Base-by-base conservation (phyloP, 2,888 invertebrate genomes). In the Apamea anceps region DNA sequence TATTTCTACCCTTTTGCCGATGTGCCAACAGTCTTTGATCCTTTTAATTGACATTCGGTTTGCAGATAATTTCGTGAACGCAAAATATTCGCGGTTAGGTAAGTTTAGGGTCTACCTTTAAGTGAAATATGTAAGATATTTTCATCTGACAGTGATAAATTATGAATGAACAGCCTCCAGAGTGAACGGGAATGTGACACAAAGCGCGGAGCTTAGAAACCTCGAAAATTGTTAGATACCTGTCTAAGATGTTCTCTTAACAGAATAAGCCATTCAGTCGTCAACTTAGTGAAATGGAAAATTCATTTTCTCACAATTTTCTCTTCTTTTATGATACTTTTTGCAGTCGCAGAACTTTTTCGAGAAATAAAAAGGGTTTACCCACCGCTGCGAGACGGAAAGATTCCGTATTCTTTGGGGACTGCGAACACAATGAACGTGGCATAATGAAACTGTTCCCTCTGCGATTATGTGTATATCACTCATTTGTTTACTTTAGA, bases 401-500 rank as follows among this genome's bases (percentile, higher is more conserved):
- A 90, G 92, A 91, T 91, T 91, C 89, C 90, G 86, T 88, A 89
- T 92, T 92, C 94, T 92, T 92, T 81, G 79, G 94, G 93, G 94
- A 92, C 85, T 75, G 84, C 84, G 88, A 87, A 88, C 90, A 93
- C 93, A 94, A 93, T 94, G 93, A 93, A 90, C 90, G 91, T 90
- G 90, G 89, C 91, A 92, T 93, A 94, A 94, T 94, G 94, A 94
- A 94, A 93, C 91, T 92, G 92, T 90, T 90, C 93, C 93, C 91
- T 89, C 88, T 91, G 91, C 91, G 89, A 90, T 90, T 91, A 93
- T 92, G 76, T 86, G 75, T 81, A 72, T 66, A 82, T 82, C 91
- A 92, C 91, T 92, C 90, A 93, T 93, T 93, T 91, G 81, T 70
- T 82, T 81, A 81, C 63, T 92, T 90, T 84, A 62, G 7, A 28